These are phyloP conservation scores for Odontamblyopus rebecca DNA, from an alignment of 2,797 vertebrate species.

Conservation along the genomic window DNA sequence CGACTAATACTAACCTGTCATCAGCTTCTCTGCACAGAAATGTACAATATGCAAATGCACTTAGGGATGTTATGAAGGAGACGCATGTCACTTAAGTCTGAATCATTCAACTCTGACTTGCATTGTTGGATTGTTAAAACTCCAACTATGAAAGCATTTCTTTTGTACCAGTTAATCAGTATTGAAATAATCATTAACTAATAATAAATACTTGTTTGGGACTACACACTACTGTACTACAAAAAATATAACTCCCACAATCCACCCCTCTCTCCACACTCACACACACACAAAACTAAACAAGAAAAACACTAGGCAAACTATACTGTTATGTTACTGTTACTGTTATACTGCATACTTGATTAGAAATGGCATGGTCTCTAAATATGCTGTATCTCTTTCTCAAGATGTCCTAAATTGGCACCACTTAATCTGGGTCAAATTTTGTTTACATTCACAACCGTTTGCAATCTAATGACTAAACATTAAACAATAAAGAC, in stretches of 20 bases:
- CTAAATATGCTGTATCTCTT: too few relatives aligned
- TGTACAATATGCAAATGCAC: neutral
- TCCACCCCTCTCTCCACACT: too few relatives aligned
- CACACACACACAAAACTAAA: too few relatives aligned
- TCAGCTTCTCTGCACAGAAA: conserved; percentile 37
- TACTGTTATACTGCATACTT: neutral
- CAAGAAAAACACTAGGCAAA: too few relatives aligned
- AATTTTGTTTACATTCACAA: too few relatives aligned
- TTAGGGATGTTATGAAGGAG: neutral
- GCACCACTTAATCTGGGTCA: too few relatives aligned
- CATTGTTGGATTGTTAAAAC: neutral
- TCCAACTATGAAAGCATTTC: neutral
- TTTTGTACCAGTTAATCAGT: neutral
- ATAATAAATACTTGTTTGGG: neutral
- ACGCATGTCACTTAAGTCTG: neutral
- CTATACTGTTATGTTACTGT: too few relatives aligned
- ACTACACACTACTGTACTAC: neutral
- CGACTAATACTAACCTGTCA: conserved; percentile 28
- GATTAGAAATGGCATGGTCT: too few relatives aligned
- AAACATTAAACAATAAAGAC: neutral
- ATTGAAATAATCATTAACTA: neutral
- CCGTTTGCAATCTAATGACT: neutral
- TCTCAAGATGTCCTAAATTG: too few relatives aligned
- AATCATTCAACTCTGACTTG: neutral
- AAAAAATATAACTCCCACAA: too few relatives aligned